Base-by-base conservation (phyloP, 1,140 invertebrate species). In the Sweltsa coloradensis region DNA sequence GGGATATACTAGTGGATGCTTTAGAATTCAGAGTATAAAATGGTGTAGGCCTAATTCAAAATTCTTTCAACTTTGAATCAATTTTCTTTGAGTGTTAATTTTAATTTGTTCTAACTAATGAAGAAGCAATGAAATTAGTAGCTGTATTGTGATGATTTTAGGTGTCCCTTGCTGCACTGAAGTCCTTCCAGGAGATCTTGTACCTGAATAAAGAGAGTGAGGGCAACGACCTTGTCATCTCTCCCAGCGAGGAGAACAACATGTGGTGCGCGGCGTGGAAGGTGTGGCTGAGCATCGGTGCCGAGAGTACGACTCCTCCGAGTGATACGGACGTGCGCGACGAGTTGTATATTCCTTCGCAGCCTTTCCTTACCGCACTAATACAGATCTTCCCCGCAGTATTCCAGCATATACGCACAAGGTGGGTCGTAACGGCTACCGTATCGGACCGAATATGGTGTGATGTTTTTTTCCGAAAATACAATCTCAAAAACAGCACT, bases 141-240 rank as follows among this genome's bases (percentile, higher is more conserved):
- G n/a, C 3, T 26, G 19, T 39, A 43, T 43, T 47, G 9, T 29
- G 31, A 11, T 55, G 49, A 31, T 46, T 50, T 23, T 54, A 79
- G 76, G 85, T 91, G n/a, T 93, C 91, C 4, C 73, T 97, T 47
- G 89, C 92, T 3, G 90, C 92, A 3, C 64, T 97, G 2, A 95
- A 96, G 64, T 92, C 92, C 19, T 89, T 97, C 62, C 91, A 97
- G 69, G 92, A 97, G 66, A 88, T 96, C 54, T 71, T 94, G 37
- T 81, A 83, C 56, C 60, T 74, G 7, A 74, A 69, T 52, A 74
- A 74, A 57, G 49, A 44, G 23, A 57, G 50, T 31, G 59, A 62
- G 45, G 41, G 42, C 18, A 43, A 21, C 16, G 22, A 19, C 18
- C 22, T 26, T 25, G 14, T 6, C 26, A 39, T 18, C 9, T 4